A percentile compares a stretch with the other conserved stretches of the same genome.
These are phyloP conservation scores for Phytoseiulus persimilis DNA, from an alignment of 2,888 invertebrate genomes.

Conservation along the genomic window DNA sequence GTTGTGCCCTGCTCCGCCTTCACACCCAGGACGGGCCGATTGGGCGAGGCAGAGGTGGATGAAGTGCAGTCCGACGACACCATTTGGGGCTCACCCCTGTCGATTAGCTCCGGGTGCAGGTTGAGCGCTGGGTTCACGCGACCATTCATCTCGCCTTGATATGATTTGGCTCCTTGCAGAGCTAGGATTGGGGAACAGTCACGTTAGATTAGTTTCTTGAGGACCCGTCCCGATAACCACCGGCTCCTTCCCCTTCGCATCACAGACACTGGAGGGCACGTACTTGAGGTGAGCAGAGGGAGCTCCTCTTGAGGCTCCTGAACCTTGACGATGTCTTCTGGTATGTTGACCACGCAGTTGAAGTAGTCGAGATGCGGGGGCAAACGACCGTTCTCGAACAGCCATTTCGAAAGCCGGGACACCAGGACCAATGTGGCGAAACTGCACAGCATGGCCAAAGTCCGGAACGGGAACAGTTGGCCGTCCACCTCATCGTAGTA, in stretches of 20 bases:
- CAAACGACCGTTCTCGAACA: conserved; percentile 76
- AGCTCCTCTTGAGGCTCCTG: conserved; percentile 61
- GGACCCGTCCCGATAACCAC: too few species aligned
- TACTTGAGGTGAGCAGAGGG: conserved; percentile 60
- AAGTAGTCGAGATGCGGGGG: conserved; percentile 67
- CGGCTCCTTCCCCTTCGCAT: background rate
- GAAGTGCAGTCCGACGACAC: conserved; percentile 15
- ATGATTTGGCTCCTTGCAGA: conserved; percentile 51
- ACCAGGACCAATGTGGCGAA: conserved; percentile 68
- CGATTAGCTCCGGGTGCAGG: conserved; percentile 41
- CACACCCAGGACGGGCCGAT: background rate
- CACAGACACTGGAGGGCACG: conserved; percentile 28
- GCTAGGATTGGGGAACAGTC: background rate
- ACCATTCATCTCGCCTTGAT: conserved; percentile 74
- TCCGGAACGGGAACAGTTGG: conserved; percentile 91
- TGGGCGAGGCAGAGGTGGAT: background rate
- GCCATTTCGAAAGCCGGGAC: conserved; percentile 71
- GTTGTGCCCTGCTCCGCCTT: conserved; percentile 36
- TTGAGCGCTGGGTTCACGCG: conserved; percentile 71
- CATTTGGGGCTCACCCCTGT: conserved; percentile 27
- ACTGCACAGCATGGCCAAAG: conserved; percentile 83
- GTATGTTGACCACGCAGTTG: conserved; percentile 91
- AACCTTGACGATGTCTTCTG: conserved; percentile 79
- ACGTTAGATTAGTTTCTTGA: too few species aligned
- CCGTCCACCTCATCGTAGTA: conserved; percentile 56